Evolutionary conservation across 2,113 vertebrate species (phyloP).

Genomic region (Pomatorhinus ruficollis): DNA sequence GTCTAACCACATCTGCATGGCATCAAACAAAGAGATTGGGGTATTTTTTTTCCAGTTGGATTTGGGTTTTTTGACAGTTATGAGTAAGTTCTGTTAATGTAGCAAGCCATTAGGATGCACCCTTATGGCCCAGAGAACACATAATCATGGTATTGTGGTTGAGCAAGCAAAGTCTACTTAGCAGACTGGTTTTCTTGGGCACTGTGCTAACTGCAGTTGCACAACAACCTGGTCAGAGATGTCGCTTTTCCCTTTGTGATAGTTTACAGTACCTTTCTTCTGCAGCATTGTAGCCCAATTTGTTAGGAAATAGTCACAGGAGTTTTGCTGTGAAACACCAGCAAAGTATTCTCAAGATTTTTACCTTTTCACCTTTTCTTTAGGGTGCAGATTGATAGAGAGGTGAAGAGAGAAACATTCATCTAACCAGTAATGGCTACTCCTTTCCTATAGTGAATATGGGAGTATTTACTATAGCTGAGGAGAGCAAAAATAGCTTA

Average conservation of each 20-base stretch:
- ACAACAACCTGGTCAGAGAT: not conserved
- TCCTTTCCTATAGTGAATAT: not conserved
- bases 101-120: not conserved
- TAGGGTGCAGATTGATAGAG: not conserved
- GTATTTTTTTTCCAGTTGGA: fast-evolving
- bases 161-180: not conserved
- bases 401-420: not conserved
- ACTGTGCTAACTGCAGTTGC: not conserved
- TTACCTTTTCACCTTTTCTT: not conserved
- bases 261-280: not conserved
- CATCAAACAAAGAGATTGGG: not conserved
- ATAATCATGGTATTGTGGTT: not conserved
- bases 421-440: not conserved
- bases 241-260: not conserved
- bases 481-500: not conserved
- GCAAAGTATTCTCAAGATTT: not conserved
- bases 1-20: not conserved
- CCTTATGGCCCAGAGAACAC: not conserved
- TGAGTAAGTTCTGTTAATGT: not conserved
- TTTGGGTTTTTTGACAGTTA: not conserved
- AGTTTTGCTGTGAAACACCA: not conserved
- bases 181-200: not conserved
- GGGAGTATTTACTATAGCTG: not conserved
- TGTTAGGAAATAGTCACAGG: not conserved
- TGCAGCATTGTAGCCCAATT: not conserved